Evolutionary conservation across 2,113 vertebrate species (phyloP).

Genomic region (Perca fluviatilis): DNA sequence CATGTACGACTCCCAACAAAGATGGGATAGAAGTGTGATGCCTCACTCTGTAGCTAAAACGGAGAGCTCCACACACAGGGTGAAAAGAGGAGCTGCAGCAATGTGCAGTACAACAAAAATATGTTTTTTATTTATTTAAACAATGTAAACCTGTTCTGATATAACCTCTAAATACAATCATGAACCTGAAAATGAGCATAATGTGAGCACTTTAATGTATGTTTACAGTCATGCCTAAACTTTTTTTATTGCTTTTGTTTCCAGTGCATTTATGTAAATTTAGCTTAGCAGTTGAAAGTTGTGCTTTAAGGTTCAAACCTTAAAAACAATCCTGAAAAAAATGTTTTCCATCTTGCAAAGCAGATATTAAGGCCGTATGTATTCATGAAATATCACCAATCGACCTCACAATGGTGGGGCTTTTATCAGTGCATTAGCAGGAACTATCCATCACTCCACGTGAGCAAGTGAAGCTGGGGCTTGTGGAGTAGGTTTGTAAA

Average conservation of each 20-base stretch:
- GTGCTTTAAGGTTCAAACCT: neutral
- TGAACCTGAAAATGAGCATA: too few relatives aligned
- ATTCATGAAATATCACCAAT: constrained; percentile 18
- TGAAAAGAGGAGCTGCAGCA: too few relatives aligned
- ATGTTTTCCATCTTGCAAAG: neutral
- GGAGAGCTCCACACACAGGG: too few relatives aligned
- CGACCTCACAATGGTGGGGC: neutral
- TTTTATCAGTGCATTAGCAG: constrained; percentile 38
- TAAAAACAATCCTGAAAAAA: neutral
- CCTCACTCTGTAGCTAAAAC: too few relatives aligned
- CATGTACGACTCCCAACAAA: too few relatives aligned
- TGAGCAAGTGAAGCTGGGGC: constrained; percentile 22
- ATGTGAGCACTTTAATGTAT: neutral
- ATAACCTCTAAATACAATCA: too few relatives aligned
- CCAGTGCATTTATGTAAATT: neutral
- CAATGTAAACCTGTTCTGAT: too few relatives aligned
- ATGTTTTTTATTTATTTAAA: too few relatives aligned
- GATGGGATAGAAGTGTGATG: too few relatives aligned
- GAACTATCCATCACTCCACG: constrained; percentile 43
- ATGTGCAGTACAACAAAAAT: too few relatives aligned
- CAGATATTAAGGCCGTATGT: neutral
- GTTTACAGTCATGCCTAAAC: neutral
- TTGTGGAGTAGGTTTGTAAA: constrained; percentile 42
- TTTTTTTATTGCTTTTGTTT: neutral
- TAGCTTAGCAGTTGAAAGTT: neutral